Percentiles rank a stretch among this genome's conserved stretches.
Evolutionary conservation across 2,888 invertebrate species (phyloP).

Genomic region (Notocelia uddmanniana): DNA sequence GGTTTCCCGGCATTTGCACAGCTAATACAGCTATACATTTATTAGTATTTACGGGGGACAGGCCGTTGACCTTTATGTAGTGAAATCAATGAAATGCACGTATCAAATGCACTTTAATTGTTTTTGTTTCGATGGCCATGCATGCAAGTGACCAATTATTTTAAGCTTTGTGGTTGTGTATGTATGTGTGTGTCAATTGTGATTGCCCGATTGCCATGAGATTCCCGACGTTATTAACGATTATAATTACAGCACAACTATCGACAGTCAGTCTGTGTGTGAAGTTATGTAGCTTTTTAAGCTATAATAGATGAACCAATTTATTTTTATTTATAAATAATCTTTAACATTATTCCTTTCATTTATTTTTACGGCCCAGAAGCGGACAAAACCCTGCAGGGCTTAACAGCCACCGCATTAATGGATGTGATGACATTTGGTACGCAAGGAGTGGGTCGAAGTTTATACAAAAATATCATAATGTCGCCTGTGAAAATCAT

Average conservation of each 20-base stretch:
- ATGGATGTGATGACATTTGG: too few species aligned
- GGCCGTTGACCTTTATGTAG: constrained; percentile 55
- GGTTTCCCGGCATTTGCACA: constrained; percentile 18
- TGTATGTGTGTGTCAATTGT: too few species aligned
- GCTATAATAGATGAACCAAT: too few species aligned
- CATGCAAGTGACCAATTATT: background rate
- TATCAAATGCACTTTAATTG: constrained; percentile 11
- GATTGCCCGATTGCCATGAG: background rate
- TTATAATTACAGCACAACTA: background rate
- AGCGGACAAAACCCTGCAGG: too few species aligned
- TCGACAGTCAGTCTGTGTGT: background rate
- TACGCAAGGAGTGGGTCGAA: too few species aligned
- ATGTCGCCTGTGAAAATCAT: too few species aligned
- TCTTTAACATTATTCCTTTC: too few species aligned
- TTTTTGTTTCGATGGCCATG: constrained; percentile 2
- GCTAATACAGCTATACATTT: constrained; percentile 21
- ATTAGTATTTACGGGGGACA: constrained; percentile 28
- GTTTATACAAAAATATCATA: too few species aligned
- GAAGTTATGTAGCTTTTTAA: too few species aligned
- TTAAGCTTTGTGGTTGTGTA: background rate
- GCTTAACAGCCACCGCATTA: too few species aligned
- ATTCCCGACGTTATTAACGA: background rate
- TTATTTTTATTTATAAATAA: too few species aligned
- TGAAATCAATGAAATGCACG: constrained; percentile 60
- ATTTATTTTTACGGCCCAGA: too few species aligned